A percentile compares a stretch with the other conserved stretches of the same genome.
Conservation (phyloP, 2,888 invertebrate species). For the Asteroscopus sphinx region DNA sequence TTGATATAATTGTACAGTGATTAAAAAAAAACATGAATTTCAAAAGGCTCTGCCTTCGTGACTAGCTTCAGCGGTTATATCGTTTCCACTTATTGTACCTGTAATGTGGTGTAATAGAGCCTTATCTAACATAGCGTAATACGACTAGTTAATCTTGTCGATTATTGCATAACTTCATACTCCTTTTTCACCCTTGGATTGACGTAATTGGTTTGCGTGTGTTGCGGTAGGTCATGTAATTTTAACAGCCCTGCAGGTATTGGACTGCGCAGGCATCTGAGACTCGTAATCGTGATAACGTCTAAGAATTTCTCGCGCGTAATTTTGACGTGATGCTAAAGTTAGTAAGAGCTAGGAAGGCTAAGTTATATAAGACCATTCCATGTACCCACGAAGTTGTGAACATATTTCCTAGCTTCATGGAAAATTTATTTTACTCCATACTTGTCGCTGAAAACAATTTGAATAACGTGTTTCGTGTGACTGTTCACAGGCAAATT, state of each 20-base stretch:
- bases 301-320: conserved; percentile 19
- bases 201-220: conserved; percentile 51
- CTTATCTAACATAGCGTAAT: conserved; percentile 80
- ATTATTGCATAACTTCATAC: conserved; percentile 57
- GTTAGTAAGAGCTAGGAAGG: conserved; percentile 33
- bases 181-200: conserved; percentile 55
- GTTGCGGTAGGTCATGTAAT: conserved; percentile 55
- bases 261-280: neutral
- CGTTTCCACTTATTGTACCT: conserved; percentile 50
- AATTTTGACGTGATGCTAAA: conserved; percentile 23
- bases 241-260: conserved; percentile 17
- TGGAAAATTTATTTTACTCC: conserved; percentile 33
- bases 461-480: conserved; percentile 43
- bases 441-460: conserved; percentile 22
- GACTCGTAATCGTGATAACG: conserved; percentile 19
- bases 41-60: conserved; percentile 39
- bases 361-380: conserved; percentile 40
- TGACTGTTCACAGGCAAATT: conserved; percentile 15
- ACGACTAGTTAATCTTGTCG: conserved; percentile 58
- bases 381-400: conserved; percentile 28
- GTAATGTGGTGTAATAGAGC: conserved; percentile 70
- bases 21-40: conserved; percentile 33
- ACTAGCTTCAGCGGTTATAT: conserved; percentile 51
- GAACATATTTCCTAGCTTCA: conserved; percentile 41
- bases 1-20: conserved; percentile 19